Evolutionary conservation across 2,797 vertebrate genomes (phyloP).

Genomic region (Tapirus indicus): DNA sequence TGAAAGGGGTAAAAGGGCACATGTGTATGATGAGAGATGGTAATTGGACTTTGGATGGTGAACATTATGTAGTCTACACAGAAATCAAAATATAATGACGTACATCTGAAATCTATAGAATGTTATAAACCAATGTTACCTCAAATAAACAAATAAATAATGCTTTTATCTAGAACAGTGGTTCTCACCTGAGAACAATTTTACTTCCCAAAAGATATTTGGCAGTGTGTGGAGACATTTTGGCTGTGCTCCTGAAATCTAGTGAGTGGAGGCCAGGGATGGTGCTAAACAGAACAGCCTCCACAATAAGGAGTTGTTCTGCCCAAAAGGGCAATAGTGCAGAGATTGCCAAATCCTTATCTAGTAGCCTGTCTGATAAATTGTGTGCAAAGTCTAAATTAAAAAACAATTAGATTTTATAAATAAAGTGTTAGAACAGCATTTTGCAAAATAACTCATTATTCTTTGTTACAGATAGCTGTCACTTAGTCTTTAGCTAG

Average conservation of each 20-base stretch:
- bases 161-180: not conserved
- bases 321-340: not conserved
- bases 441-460: not conserved
- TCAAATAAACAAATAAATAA: not conserved
- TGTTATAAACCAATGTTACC: too few species aligned
- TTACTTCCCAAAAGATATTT: not conserved
- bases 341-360: not conserved
- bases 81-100: too few species aligned
- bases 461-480: not conserved
- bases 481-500: not conserved
- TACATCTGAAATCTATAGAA: too few species aligned
- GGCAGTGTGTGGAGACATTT: not conserved
- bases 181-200: not conserved
- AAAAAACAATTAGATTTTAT: not conserved
- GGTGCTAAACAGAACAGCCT: not conserved
- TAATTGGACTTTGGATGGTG: too few species aligned
- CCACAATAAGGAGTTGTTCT: not conserved
- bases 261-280: not conserved
- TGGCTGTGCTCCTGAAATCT: not conserved
- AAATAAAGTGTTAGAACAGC: not conserved
- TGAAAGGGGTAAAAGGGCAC: too few species aligned
- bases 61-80: too few species aligned
- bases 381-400: not conserved
- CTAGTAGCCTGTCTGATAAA: not conserved
- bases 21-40: too few species aligned